Evolutionary conservation across 1,140 invertebrate species (phyloP).

Genomic region (Drosophila lacteicornis): DNA sequence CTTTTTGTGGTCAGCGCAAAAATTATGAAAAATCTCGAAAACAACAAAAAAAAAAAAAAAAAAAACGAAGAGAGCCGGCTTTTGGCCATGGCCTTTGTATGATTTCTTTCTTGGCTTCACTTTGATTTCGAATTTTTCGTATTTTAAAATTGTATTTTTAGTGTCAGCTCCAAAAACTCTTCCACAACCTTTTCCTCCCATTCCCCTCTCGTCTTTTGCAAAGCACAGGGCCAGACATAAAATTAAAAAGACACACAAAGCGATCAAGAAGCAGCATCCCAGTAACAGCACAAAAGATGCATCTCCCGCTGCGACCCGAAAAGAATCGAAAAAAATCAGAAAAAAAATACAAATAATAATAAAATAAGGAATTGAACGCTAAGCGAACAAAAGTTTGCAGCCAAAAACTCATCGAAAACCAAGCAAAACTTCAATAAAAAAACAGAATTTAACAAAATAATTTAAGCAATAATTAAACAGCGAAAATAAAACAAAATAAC

Average conservation of each 20-base stretch:
- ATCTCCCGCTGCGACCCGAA: slow-evolving; percentile 73
- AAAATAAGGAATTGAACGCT: slow-evolving; percentile 23
- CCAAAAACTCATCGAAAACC: slow-evolving; percentile 3
- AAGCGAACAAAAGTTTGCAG: slow-evolving; percentile 1
- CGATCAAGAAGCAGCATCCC: slow-evolving; percentile 49
- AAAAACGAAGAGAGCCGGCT: slow-evolving; percentile 22
- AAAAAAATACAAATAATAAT: slow-evolving; percentile 26
- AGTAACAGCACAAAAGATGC: slow-evolving; percentile 55
- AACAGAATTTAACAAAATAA: slow-evolving; percentile 21
- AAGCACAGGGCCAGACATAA: slow-evolving; percentile 72
- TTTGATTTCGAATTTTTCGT: slow-evolving; percentile 58
- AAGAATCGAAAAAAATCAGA: slow-evolving; percentile 28
- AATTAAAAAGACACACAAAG: slow-evolving; percentile 78
- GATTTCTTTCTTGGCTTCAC: slow-evolving; percentile 61
- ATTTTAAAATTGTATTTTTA: slow-evolving; percentile 73
- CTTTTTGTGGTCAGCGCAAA: slow-evolving; percentile 79
- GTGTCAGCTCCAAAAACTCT: slow-evolving; percentile 63
- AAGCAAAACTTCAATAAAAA: slow-evolving; percentile 8
- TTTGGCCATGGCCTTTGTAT: slow-evolving; percentile 68
- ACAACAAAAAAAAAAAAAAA: slow-evolving; percentile 5
- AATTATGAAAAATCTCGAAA: slow-evolving; percentile 81
- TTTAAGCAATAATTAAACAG: slow-evolving; percentile 30
- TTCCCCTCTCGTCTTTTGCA: slow-evolving; percentile 1
- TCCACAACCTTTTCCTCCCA: slow-evolving; percentile 14
- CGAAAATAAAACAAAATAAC: slow-evolving; percentile 15